Evolutionary conservation across 2,797 vertebrate species (phyloP), one percentile per base, ranked within the genome.

Genomic region (Catostomus latipinnis): DNA sequence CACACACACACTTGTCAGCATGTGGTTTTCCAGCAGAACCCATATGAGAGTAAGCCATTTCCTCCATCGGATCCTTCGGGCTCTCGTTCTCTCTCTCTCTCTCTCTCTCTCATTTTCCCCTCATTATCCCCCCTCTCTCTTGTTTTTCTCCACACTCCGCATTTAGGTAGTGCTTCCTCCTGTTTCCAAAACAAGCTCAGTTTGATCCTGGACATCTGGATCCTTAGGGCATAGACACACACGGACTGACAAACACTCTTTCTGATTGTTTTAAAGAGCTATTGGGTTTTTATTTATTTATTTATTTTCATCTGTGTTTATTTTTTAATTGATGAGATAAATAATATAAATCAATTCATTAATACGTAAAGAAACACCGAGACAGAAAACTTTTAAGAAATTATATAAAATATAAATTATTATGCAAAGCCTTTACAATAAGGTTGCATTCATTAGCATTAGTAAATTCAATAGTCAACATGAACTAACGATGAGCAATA

Each of bases 101-200:
- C 66, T n/a, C 9, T 71, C 52, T 57, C 53, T 61, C 58, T 45
- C 65, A 54, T 67, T 50, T 12, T 7, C 49, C 9, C 11, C n/a
- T 22, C 4, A 49, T 4, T 6, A 4, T 18, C 45, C 56, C 63
- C 71, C 67, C 57, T 49, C 61, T 9, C 60, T 4, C 63, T 82
- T 78, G 58, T 65, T 74, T 83, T 85, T 72, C 84, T 83, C 67
- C 67, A 69, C 13, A 81, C 71, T 85, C 84, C 83, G 81, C 84
- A 48, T 83, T 79, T 83, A 66, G 68, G 57, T 83, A 61, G 48
- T 34, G 75, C 73, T 80, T 76, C 79, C 74, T 70, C 52, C 79
- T 53, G 72, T 77, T 76, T 74, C 76, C 71, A 85, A 78, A 78
- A 67, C 80, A 72, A 45, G 67, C 81, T n/a, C 46, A 58, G 60